Evolutionary conservation across 2,113 vertebrate species (phyloP), one percentile per base, ranked within the genome.

Genomic region (Haplochromis vanheusdeni): DNA sequence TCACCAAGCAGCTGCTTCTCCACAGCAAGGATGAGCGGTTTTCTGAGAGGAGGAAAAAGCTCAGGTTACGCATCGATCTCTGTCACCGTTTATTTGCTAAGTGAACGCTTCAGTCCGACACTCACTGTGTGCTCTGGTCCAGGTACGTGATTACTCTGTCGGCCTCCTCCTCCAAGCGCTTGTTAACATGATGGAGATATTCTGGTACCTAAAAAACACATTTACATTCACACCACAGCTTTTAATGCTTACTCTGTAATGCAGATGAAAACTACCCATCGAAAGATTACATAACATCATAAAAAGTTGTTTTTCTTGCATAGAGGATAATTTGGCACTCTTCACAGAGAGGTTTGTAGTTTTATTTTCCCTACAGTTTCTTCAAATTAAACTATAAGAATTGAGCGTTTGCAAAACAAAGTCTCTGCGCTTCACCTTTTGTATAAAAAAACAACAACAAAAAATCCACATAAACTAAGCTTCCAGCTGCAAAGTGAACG

Each of bases 111-210:
- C 4, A 87, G 54, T 28, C 16, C 7, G n/a, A 84, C 40, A 97
- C 98, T 97, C 97, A 99, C 99, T 99, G 98, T 90, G 99, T 99
- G 94, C 98, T 99, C 97, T 99, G 98, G 96, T 99, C 99, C 94
- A 99, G 97, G 31, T 99, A 99, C 81, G 98, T 99, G 94, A 99
- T 99, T 94, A 99, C 97, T 93, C 99, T 96, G 96, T 99, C 99
- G 21, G 98, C 97, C 93, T 99, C 99, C 95, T 99, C 98, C 92
- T 99, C 98, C 94, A 99, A 95, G 75, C 99, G 98, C 94, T 99
- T 99, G 96, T 97, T 99, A 89, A 99, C 98, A 87, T 99, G 98
- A 95, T 99, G 98, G 86, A 99, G 98, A 96, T 99, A 99, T 83
- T 99, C 98, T 89, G 98, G 98, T 91, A 99, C 98, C 99, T 99